phyloP scores from a whole-genome alignment of 2,113 vertebrate species.

The Nansenia antarctica region DNA sequence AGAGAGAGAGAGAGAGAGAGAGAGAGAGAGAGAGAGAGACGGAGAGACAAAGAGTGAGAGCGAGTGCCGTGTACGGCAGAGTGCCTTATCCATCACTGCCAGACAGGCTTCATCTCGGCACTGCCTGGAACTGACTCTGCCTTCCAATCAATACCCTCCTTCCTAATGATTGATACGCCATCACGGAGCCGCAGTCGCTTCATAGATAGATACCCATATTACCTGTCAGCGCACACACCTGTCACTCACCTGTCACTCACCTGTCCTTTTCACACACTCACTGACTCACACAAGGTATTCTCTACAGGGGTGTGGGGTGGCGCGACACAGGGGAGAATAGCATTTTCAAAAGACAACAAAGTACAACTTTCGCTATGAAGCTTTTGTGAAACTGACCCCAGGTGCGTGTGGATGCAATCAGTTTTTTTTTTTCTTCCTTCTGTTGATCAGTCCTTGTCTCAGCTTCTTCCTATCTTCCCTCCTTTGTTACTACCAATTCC shows the following conservation, averaged over 20 bases:
- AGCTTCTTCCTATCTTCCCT: background rate
- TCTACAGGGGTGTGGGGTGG: too few species aligned
- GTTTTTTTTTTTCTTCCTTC: background rate
- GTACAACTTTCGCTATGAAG: too few species aligned
- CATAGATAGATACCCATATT: background rate
- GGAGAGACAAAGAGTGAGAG: background rate
- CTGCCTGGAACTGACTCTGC: conserved; percentile 2
- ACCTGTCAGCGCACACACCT: background rate
- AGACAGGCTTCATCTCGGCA: background rate
- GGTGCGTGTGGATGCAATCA: background rate
- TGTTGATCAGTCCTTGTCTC: background rate
- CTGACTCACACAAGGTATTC: background rate
- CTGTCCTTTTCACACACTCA: background rate
- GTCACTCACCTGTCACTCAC: background rate
- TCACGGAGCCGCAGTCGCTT: background rate
- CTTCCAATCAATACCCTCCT: background rate
- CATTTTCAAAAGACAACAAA: too few species aligned
- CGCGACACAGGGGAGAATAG: too few species aligned
- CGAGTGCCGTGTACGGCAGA: background rate
- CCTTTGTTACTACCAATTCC: background rate
- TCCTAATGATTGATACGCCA: background rate
- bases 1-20: background rate
- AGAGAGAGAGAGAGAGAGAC: background rate
- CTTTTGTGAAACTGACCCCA: background rate
- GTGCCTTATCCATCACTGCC: conserved; percentile 8